Base-by-base conservation (phyloP, 2,888 invertebrate species). In the Caenorhabditis sulstoni region DNA sequence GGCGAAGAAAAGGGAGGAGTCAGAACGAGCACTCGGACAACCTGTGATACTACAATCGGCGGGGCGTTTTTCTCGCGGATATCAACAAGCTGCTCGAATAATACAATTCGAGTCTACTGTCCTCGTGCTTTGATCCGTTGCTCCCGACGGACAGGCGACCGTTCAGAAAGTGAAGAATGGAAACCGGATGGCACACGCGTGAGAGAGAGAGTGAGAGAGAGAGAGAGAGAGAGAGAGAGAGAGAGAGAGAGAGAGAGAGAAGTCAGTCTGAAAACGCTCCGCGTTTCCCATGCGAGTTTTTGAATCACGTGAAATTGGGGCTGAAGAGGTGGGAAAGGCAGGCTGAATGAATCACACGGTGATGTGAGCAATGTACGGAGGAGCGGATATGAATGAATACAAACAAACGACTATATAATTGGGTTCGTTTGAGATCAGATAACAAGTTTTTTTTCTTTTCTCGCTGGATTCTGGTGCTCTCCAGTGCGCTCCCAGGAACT, bases 351-450 rank as follows among this genome's bases (percentile, higher is more conserved):
- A 71, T 71, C 71, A 70, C 45, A 37, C 16, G 66, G 47, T 59
- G 68, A 58, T 67, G 68, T 70, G 55, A 45, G 45, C 44, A 68
- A 61, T 59, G 68, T 52, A 68, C 59, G 39, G 41, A 67, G 39
- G n/a, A 29, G 29, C 41, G 35, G 55, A 29, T 44, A 37, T 37
- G 37, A 16, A 59, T 70, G 70, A 70, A 70, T 70, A 70, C 61
- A 70, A 55, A 62, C 52, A 55, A 70, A 70, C 62, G 50, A 70
- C 47, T 68, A 35, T 22, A 55, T 70, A 70, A 62, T 61, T 70
- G 61, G 70, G 61, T 70, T 70, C 70, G 70, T 70, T 70, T 70
- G 53, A 61, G 53, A 68, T 52, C 58, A 55, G 49, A 66, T 29
- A 37, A 49, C 23, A 5, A 37, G 29, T 23, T 37, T 49, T 39